Evolutionary conservation across 2,113 vertebrate species (phyloP).

Genomic region (Anseranas semipalmata): DNA sequence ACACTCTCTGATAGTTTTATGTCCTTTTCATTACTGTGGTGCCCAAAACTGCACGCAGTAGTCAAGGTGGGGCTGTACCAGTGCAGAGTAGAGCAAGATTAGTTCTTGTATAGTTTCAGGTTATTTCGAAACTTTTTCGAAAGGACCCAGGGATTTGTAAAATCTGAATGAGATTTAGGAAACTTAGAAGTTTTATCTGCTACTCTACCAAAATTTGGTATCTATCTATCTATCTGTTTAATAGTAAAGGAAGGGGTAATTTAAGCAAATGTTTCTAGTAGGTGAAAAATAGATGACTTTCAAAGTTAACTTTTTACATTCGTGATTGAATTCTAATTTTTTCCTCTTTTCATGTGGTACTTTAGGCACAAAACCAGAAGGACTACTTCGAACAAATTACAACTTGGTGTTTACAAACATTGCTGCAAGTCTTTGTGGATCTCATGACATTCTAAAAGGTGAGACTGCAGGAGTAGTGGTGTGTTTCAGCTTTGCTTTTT

Average conservation of each 20-base stretch:
- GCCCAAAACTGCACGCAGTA: no score
- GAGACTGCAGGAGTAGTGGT: slow-evolving; percentile 27
- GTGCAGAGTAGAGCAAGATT: no score
- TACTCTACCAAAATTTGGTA: not conserved
- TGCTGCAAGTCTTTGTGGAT: slow-evolving; percentile 86
- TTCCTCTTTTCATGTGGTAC: not conserved
- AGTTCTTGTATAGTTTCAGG: not conserved
- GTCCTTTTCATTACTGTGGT: no score
- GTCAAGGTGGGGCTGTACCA: no score
- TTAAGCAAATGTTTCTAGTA: not conserved
- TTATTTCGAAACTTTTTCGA: no score
- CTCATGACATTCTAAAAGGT: slow-evolving; percentile 92
- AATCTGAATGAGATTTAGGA: not conserved
- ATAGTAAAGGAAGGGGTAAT: not conserved
- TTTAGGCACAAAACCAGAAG: slow-evolving; percentile 84
- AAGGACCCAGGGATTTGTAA: not conserved
- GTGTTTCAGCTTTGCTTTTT: not conserved
- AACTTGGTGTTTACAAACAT: slow-evolving; percentile 89
- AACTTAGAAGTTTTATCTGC: not conserved
- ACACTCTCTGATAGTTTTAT: no score
- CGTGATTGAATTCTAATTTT: not conserved
- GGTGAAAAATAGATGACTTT: not conserved
- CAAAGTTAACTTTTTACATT: not conserved
- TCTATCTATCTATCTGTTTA: not conserved
- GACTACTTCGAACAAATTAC: slow-evolving; percentile 87